phyloP scores from a whole-genome alignment of 2,888 invertebrate genomes.

The Calameuta pallipes region DNA sequence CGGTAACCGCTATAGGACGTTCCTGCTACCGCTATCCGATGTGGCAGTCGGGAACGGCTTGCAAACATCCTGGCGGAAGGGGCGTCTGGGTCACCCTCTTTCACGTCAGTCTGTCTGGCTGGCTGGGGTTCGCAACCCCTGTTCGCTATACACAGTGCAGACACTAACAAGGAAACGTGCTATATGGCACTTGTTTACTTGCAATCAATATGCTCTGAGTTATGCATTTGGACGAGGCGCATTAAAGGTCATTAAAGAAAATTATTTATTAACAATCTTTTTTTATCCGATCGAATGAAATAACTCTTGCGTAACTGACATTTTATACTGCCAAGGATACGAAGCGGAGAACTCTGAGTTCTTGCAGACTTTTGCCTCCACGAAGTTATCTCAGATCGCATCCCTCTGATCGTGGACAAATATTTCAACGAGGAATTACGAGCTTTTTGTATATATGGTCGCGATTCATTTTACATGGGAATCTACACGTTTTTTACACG shows the following conservation, averaged over 20 bases:
- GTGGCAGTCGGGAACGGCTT: constrained; percentile 38
- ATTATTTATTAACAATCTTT: not conserved
- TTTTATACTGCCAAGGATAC: not conserved
- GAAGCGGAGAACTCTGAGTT: not conserved
- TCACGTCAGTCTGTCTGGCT: constrained; percentile 54
- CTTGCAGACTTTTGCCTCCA: not conserved
- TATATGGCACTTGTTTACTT: constrained; percentile 38
- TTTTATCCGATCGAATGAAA: not conserved
- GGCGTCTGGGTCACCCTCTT: constrained; percentile 64
- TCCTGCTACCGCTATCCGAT: constrained; percentile 38
- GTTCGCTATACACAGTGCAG: constrained; percentile 12
- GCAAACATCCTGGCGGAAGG: constrained; percentile 49
- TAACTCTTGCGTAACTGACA: not conserved
- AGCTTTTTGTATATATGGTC: not conserved
- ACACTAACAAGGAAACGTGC: constrained; percentile 27
- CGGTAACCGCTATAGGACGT: too few relatives aligned
- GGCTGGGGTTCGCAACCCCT: constrained; percentile 56
- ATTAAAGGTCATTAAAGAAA: not conserved
- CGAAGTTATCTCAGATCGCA: not conserved
- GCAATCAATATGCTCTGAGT: constrained; percentile 1
- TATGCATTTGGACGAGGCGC: not conserved
- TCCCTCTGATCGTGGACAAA: not conserved
- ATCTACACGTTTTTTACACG: not conserved
- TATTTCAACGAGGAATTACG: not conserved
- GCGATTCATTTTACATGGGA: not conserved